phyloP scores from a whole-genome alignment of 2,888 invertebrate species.

The Meteorus colon region DNA sequence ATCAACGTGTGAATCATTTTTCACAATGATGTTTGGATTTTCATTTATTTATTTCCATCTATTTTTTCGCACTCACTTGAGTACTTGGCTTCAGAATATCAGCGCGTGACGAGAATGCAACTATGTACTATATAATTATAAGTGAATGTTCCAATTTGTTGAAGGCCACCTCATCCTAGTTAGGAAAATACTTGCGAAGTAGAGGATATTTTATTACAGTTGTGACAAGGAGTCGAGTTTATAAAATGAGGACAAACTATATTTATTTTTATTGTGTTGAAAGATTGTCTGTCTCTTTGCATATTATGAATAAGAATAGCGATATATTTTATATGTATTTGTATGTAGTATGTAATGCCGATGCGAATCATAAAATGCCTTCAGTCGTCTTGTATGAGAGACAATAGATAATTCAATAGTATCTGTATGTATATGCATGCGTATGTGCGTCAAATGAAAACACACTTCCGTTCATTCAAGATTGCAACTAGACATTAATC shows the following conservation, averaged over 20 bases:
- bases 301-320: not conserved
- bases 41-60: not conserved
- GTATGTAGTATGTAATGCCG: not conserved
- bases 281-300: constrained; percentile 20
- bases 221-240: constrained; percentile 43
- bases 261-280: constrained; percentile 32
- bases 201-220: constrained; percentile 48
- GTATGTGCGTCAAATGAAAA: not conserved
- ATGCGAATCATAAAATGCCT: not conserved
- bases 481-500: not conserved
- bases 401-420: constrained; percentile 1
- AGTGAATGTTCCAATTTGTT: constrained; percentile 64
- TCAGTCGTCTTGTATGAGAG: not conserved
- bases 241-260: constrained; percentile 29
- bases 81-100: constrained; percentile 38
- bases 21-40: no score
- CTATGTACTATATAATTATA: constrained; percentile 49
- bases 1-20: not conserved
- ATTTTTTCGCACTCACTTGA: not conserved
- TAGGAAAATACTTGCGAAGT: constrained; percentile 45
- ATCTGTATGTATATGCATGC: not conserved
- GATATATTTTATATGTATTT: not conserved
- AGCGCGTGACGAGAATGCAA: constrained; percentile 55
- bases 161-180: constrained; percentile 60
- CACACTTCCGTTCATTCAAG: not conserved